These are phyloP conservation scores for Platygyra sinensis DNA, from an alignment of 64 coral and sea anemone species.

Conservation along the genomic window DNA sequence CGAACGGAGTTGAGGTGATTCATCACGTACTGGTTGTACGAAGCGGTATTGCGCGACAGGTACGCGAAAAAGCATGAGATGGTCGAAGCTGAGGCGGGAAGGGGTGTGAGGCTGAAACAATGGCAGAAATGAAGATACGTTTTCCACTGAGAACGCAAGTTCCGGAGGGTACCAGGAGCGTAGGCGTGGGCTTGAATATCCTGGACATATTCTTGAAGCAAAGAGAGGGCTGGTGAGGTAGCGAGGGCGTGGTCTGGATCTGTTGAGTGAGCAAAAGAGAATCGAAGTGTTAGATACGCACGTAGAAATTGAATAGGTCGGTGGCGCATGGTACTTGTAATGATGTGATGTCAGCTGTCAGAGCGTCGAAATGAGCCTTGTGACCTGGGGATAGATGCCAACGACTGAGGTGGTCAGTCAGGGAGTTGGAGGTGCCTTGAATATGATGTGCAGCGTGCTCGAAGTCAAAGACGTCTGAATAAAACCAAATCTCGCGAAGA, in stretches of 20 bases:
- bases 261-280: neutral
- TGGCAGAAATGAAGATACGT: neutral
- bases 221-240: no score
- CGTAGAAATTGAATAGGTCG: neutral
- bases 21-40: no score
- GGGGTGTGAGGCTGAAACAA: neutral
- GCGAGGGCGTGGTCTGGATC: no score
- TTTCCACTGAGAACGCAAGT: no score
- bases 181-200: no score
- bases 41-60: neutral
- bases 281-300: neutral
- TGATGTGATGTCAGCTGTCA: no score
- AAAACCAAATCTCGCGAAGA: no score
- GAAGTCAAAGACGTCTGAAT: no score
- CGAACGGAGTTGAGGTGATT: no score
- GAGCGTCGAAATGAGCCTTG: neutral
- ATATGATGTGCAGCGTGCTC: neutral
- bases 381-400: slow-evolving; percentile 25
- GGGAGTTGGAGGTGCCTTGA: neutral
- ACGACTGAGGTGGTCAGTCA: slow-evolving; percentile 8
- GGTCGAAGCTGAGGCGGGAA: neutral
- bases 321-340: neutral
- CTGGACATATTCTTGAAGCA: no score
- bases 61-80: neutral
- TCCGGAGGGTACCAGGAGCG: no score